Evolutionary conservation across 2,113 vertebrate species (phyloP), one percentile per base, ranked within the genome.

Genomic region (Bubo blakistoni): DNA sequence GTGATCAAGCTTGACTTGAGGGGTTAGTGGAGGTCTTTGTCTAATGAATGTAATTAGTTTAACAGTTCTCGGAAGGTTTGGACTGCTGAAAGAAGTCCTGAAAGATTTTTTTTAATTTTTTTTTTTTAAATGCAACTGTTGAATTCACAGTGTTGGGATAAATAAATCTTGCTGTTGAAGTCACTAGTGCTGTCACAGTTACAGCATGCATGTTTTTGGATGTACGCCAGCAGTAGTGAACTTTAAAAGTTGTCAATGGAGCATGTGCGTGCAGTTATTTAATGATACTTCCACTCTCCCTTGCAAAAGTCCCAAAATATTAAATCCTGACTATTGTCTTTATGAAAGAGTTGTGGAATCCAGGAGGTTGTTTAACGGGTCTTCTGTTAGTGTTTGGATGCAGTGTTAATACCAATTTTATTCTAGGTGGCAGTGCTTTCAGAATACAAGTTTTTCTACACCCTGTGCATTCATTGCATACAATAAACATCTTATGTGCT

Each of bases 301-400:
- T 51, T 61, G 38, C 27, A 46, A 2, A 74, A 42, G 2, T 61
- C 29, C 12, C 1, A 2, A 34, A 78, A 40, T 81, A 84, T 0
- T 7, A 63, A 79, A 46, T 91, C 13, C 8, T 67, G 42, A 27
- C 16, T 67, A 13, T 21, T 55, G 8, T 3, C 13, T 78, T 74
- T 46, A 34, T 61, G 29, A 30, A 80, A 19, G 5, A 42, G 16
- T 59, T 9, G 13, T 55, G 21, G 19, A 84, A 57, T 82, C 24
- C 2, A 5, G 17, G 20, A 0, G 0, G 10, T 18, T 81, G 25
- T 12, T 81, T 84, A 65, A 27, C 1, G 0, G 22, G 12, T 81
- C 6, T 14, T 47, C 44, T 70, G 7, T 55, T 65, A 63, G 10
- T 58, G n/a, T 63, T 86, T 81, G 38, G 21, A 14, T 81, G n/a